Percentiles rank a stretch among this genome's conserved stretches.
These are phyloP conservation scores for Rhingia rostrata DNA, from an alignment of 2,888 invertebrate species.

Conservation along the genomic window DNA sequence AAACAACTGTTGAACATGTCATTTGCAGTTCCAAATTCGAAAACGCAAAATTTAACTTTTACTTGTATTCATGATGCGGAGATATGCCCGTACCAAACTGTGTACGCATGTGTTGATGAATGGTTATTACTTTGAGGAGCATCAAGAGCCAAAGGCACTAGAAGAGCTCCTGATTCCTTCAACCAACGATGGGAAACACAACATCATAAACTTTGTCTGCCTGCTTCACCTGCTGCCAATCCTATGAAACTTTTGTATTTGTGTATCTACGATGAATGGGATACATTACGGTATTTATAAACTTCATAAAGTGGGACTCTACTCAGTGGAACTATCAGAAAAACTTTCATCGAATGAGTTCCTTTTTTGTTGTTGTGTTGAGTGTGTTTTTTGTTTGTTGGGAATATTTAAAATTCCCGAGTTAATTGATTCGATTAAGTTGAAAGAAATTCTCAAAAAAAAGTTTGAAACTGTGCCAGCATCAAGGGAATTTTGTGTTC, in stretches of 20 bases:
- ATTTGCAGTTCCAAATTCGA: too few relatives aligned
- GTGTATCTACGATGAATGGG: slow-evolving; percentile 1
- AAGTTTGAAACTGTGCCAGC: slow-evolving; percentile 64
- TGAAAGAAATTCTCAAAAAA: slow-evolving; percentile 45
- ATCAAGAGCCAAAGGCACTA: slow-evolving; percentile 38
- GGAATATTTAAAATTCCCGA: slow-evolving; percentile 51
- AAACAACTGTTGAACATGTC: background rate
- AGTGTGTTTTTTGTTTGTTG: background rate
- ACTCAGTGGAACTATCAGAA: slow-evolving; percentile 43
- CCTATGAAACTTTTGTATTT: slow-evolving; percentile 45
- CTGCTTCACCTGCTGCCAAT: slow-evolving; percentile 67
- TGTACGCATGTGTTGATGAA: background rate
- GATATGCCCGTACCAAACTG: background rate
- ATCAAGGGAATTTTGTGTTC: background rate
- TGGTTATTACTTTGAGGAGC: slow-evolving; percentile 38
- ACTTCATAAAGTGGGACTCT: slow-evolving; percentile 13
- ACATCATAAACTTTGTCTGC: slow-evolving; percentile 23
- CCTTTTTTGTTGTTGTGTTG: too few relatives aligned
- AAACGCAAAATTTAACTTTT: background rate
- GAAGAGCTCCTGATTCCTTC: slow-evolving; percentile 6
- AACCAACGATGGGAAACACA: slow-evolving; percentile 3
- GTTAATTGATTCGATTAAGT: slow-evolving; percentile 65
- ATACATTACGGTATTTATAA: slow-evolving; percentile 44
- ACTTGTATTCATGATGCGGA: background rate
- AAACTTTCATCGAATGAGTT: slow-evolving; percentile 54